These are phyloP conservation scores for Argyrosomus japonicus DNA, from an alignment of 2,113 vertebrate species.

Conservation along the genomic window DNA sequence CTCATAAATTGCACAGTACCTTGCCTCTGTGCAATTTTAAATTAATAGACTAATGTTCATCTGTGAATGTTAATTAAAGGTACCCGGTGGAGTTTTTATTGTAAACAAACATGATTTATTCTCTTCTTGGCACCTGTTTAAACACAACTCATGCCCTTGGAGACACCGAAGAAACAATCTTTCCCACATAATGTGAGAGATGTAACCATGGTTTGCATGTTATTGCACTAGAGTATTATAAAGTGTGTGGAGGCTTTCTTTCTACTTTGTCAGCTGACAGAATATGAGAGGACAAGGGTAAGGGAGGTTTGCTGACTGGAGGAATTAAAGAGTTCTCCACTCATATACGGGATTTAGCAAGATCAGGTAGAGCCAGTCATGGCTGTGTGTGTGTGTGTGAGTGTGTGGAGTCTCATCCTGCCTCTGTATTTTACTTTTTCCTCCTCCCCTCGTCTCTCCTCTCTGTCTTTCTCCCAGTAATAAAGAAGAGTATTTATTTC, in stretches of 20 bases:
- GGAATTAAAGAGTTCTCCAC: slow-evolving; percentile 77
- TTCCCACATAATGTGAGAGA: slow-evolving; percentile 4
- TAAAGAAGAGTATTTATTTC: slow-evolving; percentile 85
- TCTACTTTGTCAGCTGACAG: slow-evolving; percentile 70
- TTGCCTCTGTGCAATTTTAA: background rate
- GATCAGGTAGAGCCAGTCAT: slow-evolving; percentile 62
- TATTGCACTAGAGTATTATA: slow-evolving; percentile 21
- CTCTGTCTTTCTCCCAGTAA: slow-evolving; percentile 76
- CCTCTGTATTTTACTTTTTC: slow-evolving; percentile 63
- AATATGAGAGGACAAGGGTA: slow-evolving; percentile 73
- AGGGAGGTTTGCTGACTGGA: slow-evolving; percentile 80
- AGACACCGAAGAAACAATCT: background rate
- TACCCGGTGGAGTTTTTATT: slow-evolving; percentile 10
- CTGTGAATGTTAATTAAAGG: slow-evolving; percentile 25
- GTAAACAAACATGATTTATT: slow-evolving; percentile 30
- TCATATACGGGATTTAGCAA: slow-evolving; percentile 71
- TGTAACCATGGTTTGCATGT: slow-evolving; percentile 20
- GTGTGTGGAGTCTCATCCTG: slow-evolving; percentile 50
- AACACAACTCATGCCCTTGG: background rate
- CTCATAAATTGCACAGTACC: too few relatives aligned
- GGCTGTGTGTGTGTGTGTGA: slow-evolving; percentile 20
- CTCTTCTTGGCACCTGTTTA: slow-evolving; percentile 12
- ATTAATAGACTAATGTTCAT: background rate
- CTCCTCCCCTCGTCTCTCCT: slow-evolving; percentile 36
- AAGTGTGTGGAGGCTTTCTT: slow-evolving; percentile 36